A percentile compares a stretch with the other conserved stretches of the same genome.
Conservation (phyloP, 1,140 invertebrate species). For the Galleria mellonella region DNA sequence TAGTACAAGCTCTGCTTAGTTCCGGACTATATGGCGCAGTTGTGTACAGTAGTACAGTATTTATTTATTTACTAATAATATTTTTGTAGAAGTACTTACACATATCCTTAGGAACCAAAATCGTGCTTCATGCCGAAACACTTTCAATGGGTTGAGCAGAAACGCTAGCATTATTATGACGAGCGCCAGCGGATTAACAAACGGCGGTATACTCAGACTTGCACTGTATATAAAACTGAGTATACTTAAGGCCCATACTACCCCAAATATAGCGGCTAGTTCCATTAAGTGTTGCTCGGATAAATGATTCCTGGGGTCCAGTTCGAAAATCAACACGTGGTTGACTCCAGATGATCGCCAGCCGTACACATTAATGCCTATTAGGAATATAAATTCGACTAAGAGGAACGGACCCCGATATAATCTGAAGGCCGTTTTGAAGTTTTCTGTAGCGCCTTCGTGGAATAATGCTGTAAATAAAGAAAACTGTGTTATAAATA, state of each 20-base stretch:
- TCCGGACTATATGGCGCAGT: too few species aligned
- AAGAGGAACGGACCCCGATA: conserved; percentile 95
- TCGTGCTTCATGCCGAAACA: conserved; percentile 93
- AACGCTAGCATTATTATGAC: conserved; percentile 92
- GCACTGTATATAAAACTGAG: conserved; percentile 89
- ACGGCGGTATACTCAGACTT: conserved; percentile 91
- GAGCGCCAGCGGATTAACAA: conserved; percentile 91
- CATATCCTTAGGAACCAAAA: conserved; percentile 88
- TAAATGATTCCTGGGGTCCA: conserved; percentile 97
- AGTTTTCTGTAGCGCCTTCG: conserved; percentile 80
- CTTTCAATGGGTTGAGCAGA: conserved; percentile 93
- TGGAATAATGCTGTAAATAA: conserved; percentile 82
- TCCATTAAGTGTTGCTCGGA: conserved; percentile 98
- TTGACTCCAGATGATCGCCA: conserved; percentile 99
- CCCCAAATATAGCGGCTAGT: conserved; percentile 94
- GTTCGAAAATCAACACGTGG: conserved; percentile 98
- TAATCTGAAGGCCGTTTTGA: conserved; percentile 87
- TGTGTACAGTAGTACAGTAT: too few species aligned
- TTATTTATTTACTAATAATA: too few species aligned
- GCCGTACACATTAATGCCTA: conserved; percentile 98
- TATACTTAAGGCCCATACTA: conserved; percentile 93
- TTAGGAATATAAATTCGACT: conserved; percentile 95
- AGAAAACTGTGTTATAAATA: conserved; percentile 4
- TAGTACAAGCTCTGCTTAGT: too few species aligned
- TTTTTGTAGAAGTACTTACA: conserved; percentile 80